Evolutionary conservation across 2,888 invertebrate species (phyloP).

Genomic region (Chironomus tentans): DNA sequence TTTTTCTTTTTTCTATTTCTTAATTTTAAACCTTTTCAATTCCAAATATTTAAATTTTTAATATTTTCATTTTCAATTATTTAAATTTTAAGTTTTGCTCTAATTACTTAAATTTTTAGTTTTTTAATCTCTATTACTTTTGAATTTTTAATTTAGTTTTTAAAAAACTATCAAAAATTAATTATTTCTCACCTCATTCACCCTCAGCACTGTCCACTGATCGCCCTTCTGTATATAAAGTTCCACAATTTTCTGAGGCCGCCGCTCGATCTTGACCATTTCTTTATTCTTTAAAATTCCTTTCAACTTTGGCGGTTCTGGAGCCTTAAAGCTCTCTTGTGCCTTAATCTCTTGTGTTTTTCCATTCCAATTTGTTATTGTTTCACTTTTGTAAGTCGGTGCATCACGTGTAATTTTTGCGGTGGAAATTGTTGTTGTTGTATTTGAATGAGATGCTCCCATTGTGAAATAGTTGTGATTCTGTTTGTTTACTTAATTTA

Average conservation of each 20-base stretch:
- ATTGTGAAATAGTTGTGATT: neutral
- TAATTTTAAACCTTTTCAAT: no score
- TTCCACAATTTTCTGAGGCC: slow-evolving; percentile 2
- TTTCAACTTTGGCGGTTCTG: neutral
- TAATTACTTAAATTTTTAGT: no score
- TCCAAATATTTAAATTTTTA: no score
- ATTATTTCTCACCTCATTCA: slow-evolving; percentile 1
- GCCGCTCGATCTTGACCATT: neutral
- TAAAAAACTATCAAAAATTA: no score
- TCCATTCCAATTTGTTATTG: neutral
- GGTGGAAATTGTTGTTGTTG: neutral
- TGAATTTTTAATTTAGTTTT: no score
- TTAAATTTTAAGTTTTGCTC: no score
- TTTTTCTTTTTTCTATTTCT: no score
- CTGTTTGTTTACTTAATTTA: neutral
- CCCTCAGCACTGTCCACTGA: slow-evolving; percentile 4
- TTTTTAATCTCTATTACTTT: no score
- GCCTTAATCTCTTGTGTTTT: neutral
- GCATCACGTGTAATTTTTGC: no score
- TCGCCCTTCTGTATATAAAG: neutral
- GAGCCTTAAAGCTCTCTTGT: neutral
- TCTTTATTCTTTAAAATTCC: slow-evolving; percentile 17
- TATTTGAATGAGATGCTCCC: neutral
- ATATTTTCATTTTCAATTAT: no score
- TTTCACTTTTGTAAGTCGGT: neutral